Base-by-base conservation (phyloP, 2,888 invertebrate genomes). In the Epinotia nisella region DNA sequence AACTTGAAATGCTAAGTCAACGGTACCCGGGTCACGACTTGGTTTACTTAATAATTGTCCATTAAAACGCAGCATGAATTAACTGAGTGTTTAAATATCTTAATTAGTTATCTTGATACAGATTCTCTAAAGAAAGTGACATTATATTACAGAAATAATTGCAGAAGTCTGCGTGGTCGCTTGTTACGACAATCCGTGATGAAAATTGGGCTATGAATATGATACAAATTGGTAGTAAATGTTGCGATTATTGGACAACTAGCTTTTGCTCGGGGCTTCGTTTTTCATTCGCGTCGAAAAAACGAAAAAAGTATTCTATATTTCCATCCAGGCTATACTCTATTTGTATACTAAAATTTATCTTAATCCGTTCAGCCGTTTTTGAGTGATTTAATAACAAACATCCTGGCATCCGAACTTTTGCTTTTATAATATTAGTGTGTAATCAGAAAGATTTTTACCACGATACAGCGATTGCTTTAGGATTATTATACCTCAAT, bases 21-120 rank as follows among this genome's bases (percentile, higher is more conserved):
- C 72, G 72, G 67, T 67, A 72, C 72, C 3, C 55, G 24, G 72
- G 72, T 72, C 72, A 67, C 24, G 72, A n/a, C 72, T 72, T 62
- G 72, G 72, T 72, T 72, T 72, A 72, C 72, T 68, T 72, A 45
- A 21, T 56, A 72, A 72, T 35, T 21, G 49, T 24, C 39, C 67
- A 72, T 68, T 68, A 72, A 62, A 56, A 64, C 21, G 60, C 15
- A 21, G 51, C 41, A 55, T 51, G 62, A 21, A 61, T 62, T 72
- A 59, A 56, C 19, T 61, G 21, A 5, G 21, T 29, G 24, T 21
- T 65, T 3, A 39, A 66, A 55, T 41, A 39, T 39, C 55, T 56
- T 21, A 56, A 56, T 66, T 66, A 49, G 49, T 5, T n/a, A 41
- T 4, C 39, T 19, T 45, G 55, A 41, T 49, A 45, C 35, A 56